Base-by-base conservation (phyloP, 2,113 vertebrate species). In the Theristicus caerulescens region DNA sequence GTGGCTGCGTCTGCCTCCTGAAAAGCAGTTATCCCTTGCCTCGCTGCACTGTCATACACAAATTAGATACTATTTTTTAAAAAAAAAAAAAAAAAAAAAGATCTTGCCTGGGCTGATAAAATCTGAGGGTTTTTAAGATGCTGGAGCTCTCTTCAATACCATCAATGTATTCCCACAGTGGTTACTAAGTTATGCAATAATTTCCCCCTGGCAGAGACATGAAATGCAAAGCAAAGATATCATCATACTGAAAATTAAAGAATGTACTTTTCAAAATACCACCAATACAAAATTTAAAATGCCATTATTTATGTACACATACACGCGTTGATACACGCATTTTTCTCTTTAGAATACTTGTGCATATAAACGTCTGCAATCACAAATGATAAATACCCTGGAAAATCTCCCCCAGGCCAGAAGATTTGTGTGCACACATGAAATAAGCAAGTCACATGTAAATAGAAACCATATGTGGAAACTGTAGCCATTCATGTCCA, bases 401-500 rank as follows among this genome's bases (percentile, higher is more conserved):
- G n/a, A 95, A 96, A 89, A 88, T 32, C 8, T 91, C 73, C 69
- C 9, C 1, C 9, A 29, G 52, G 49, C 57, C 62, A 76, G 72
- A 88, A 59, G 26, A 93, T 61, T 72, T 84, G n/a, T 55, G n/a
- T 42, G 66, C 57, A 89, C 29, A 19, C 40, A 67, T 29, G 52
- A 86, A 96, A 93, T n/a, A 94, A 88, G 21, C 80, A 86, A 83
- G 77, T 62, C 61, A 64, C 15, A 38, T 25, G 46, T 87, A 95
- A 94, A 91, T 1, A 94, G 66, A 95, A 94, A 89, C 76, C 44
- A 17, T 57, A 57, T 73, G 91, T 94, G 70, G 90, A 84, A 96
- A 94, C 57, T 20, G 55, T 38, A 83, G 69, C 52, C 26, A 31
- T 97, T 93, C 67, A 32, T 17, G 54, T 77, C 71, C 90, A 95